Percentiles rank a stretch among this genome's conserved stretches.
These are phyloP conservation scores for Delphinus delphis DNA, from an alignment of 2,113 vertebrate species.

Conservation along the genomic window DNA sequence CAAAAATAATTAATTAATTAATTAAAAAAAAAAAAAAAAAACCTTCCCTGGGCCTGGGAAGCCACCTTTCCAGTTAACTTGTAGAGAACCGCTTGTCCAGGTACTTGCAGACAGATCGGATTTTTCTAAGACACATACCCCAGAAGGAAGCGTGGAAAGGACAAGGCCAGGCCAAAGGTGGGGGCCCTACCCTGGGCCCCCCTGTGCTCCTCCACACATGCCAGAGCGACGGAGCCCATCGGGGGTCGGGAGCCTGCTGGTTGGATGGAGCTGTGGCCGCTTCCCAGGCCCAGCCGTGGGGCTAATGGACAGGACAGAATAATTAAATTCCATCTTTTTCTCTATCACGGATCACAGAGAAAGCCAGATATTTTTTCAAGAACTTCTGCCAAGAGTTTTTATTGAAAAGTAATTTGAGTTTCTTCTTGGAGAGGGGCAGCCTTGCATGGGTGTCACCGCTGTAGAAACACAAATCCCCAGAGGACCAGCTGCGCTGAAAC, in stretches of 20 bases:
- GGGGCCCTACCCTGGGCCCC: not conserved
- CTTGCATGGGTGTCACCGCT: not conserved
- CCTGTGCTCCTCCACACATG: not conserved
- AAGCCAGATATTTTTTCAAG: not conserved
- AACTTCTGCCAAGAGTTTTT: constrained; percentile 20
- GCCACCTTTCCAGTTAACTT: not conserved
- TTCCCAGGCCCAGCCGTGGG: not conserved
- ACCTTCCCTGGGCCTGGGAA: not conserved
- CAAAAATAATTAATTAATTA: too few species aligned
- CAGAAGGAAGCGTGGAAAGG: not conserved
- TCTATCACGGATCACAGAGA: not conserved
- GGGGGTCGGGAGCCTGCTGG: not conserved
- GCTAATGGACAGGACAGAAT: not conserved
- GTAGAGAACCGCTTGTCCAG: not conserved
- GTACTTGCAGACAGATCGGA: not conserved
- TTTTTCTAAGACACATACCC: not conserved
- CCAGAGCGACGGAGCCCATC: not conserved
- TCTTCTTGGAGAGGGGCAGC: not conserved
- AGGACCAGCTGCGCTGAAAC: not conserved
- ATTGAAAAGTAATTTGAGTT: constrained; percentile 39
- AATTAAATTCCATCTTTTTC: constrained; percentile 27
- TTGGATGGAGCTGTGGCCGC: rapidly evolving
- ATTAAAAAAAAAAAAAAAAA: too few species aligned
- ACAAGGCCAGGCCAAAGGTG: not conserved
- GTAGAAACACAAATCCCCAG: not conserved